These are phyloP conservation scores for Nycticebus coucang DNA, from an alignment of 2,113 vertebrate genomes.

Conservation along the genomic window DNA sequence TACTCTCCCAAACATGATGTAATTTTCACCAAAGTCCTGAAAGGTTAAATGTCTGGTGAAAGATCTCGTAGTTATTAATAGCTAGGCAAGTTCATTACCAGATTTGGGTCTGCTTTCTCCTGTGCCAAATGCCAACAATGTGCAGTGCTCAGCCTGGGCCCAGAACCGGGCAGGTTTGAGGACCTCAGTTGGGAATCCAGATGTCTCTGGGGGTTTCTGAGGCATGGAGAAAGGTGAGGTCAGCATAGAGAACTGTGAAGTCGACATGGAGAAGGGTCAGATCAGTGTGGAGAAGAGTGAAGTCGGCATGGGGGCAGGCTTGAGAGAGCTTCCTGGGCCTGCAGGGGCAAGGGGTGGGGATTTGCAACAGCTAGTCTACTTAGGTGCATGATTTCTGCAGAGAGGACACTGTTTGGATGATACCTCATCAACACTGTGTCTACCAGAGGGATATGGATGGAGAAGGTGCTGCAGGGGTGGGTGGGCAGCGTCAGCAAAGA, in stretches of 20 bases:
- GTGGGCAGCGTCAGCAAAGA: not conserved
- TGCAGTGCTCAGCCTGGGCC: not conserved
- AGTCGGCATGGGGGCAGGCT: fast-evolving
- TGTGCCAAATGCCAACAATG: fast-evolving
- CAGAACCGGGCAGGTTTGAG: fast-evolving
- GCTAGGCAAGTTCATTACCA: not conserved
- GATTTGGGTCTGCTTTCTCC: not conserved
- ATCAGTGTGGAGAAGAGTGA: not conserved
- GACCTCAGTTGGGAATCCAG: too few relatives aligned
- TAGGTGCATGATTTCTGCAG: not conserved
- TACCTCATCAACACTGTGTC: not conserved
- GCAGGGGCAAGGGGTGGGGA: too few relatives aligned
- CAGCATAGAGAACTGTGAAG: not conserved
- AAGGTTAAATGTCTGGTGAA: not conserved
- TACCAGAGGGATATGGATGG: too few relatives aligned
- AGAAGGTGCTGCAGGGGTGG: not conserved
- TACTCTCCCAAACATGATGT: not conserved
- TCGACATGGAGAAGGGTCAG: not conserved
- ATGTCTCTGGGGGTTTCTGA: not conserved
- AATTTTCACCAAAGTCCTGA: not conserved
- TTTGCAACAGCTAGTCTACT: not conserved
- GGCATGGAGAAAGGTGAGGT: not conserved
- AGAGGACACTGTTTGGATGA: fast-evolving
- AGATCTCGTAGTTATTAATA: not conserved
- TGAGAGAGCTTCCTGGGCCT: not conserved